Evolutionary conservation across 2,113 vertebrate species (phyloP).

Genomic region (Pseudolaguvia tuberculata): DNA sequence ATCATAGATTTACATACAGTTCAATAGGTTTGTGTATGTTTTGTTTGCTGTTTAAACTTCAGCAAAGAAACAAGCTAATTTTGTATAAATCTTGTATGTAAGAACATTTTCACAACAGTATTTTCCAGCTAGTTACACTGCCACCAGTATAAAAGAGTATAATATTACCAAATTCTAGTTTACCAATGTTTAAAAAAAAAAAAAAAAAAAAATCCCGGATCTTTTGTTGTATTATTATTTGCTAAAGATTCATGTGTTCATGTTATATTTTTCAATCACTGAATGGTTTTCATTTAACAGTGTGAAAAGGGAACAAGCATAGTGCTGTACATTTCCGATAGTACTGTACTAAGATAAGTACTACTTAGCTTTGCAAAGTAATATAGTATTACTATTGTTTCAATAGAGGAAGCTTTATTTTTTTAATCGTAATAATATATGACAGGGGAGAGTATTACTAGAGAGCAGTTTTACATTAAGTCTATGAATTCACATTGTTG

Average conservation of each 20-base stretch:
- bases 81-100: constrained; percentile 17
- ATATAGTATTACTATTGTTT: constrained; percentile 71
- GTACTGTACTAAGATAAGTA: constrained; percentile 65
- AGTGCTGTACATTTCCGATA: constrained; percentile 69
- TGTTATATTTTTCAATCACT: constrained; percentile 12
- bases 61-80: constrained; percentile 33
- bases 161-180: constrained; percentile 12
- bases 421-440: constrained; percentile 78
- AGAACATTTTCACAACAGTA: constrained; percentile 18
- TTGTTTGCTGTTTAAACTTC: constrained; percentile 29
- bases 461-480: constrained; percentile 70
- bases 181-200: neutral
- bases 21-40: constrained; percentile 37
- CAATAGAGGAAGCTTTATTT: constrained; percentile 75
- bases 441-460: constrained; percentile 68
- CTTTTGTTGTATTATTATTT: too few species aligned
- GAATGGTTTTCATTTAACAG: constrained; percentile 45
- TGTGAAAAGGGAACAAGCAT: constrained; percentile 60
- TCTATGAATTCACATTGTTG: constrained; percentile 58
- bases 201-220: too few species aligned
- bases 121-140: constrained; percentile 41
- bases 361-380: constrained; percentile 70
- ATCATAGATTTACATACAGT: constrained; percentile 38
- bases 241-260: neutral
- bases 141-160: constrained; percentile 11